Evolutionary conservation across 1,140 invertebrate genomes (phyloP).

Genomic region (Latrodectus geometricus): DNA sequence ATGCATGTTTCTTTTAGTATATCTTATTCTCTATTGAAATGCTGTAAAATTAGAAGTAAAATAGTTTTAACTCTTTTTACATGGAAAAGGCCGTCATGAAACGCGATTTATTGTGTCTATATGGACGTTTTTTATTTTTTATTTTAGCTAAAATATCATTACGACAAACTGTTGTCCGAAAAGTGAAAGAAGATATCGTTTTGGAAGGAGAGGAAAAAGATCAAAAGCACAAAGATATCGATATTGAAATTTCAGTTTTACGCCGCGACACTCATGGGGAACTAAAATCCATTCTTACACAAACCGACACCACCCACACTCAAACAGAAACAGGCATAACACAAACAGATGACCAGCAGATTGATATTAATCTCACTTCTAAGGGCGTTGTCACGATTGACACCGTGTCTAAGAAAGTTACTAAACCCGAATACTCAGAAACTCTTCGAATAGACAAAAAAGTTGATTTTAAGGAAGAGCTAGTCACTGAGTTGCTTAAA

Average conservation of each 20-base stretch:
- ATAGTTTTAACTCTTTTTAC: neutral
- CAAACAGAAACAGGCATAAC: neutral
- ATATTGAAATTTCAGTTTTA: neutral
- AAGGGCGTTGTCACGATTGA: conserved; percentile 6
- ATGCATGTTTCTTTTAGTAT: neutral
- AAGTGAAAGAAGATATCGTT: conserved; percentile 10
- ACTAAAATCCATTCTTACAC: conserved; percentile 9
- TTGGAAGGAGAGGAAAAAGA: conserved; percentile 4
- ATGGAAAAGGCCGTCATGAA: conserved; percentile 35
- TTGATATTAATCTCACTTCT: conserved; percentile 41
- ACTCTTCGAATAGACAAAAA: conserved; percentile 12
- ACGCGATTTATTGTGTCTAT: conserved; percentile 29
- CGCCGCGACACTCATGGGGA: conserved; percentile 13
- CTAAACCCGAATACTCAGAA: conserved; percentile 37
- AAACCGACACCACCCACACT: neutral
- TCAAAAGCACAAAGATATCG: conserved; percentile 23
- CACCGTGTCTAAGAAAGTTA: conserved; percentile 20
- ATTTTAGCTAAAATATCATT: conserved; percentile 34
- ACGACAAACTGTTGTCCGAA: conserved; percentile 8
- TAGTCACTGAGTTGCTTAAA: conserved; percentile 25
- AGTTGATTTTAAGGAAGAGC: neutral
- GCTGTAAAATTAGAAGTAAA: neutral
- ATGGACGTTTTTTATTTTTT: conserved; percentile 9
- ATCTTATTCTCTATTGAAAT: neutral
- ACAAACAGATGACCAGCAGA: conserved; percentile 20